Evolutionary conservation across 2,113 vertebrate genomes (phyloP).

Genomic region (Spea multiplicata): DNA sequence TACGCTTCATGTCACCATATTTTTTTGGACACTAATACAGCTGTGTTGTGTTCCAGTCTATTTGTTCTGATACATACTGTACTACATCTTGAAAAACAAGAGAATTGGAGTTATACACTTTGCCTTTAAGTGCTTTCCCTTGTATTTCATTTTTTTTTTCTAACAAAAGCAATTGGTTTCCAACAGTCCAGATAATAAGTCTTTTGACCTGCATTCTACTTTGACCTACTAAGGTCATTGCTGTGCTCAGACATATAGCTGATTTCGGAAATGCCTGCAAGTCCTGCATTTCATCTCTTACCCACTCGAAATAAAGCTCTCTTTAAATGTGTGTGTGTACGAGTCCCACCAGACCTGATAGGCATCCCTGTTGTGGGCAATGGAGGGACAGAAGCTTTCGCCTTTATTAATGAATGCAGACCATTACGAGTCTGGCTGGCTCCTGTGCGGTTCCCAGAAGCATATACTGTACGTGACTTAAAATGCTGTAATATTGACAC

Average conservation of each 20-base stretch:
- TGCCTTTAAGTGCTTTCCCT: conserved; percentile 60
- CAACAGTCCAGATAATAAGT: conserved; percentile 96
- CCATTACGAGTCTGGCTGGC: conserved; percentile 99
- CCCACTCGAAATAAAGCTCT: conserved; percentile 92
- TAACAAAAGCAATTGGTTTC: conserved; percentile 88
- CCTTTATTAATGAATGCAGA: conserved; percentile 99
- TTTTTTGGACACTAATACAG: conserved; percentile 50
- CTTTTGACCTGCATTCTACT: conserved; percentile 91
- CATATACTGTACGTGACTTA: conserved; percentile 99
- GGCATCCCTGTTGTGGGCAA: conserved; percentile 91
- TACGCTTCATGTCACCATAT: conserved; percentile 60
- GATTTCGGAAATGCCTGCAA: conserved; percentile 81
- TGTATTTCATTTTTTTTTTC: conserved; percentile 56
- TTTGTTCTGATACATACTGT: conserved; percentile 6
- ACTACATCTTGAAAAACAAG: conserved; percentile 55
- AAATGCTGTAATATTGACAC: conserved; percentile 99
- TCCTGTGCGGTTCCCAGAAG: conserved; percentile 95
- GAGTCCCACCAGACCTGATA: conserved; percentile 80
- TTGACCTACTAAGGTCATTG: conserved; percentile 83
- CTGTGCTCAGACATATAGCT: conserved; percentile 74
- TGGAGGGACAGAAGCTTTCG: conserved; percentile 94
- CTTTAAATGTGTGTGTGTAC: conserved; percentile 92
- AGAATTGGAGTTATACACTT: conserved; percentile 57
- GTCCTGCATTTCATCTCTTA: conserved; percentile 82
- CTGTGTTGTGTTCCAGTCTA: background rate